A percentile compares a stretch with the other conserved stretches of the same genome.
Evolutionary conservation across 37 sponge, comb jelly and placozoan species (phyloP).

Genomic region (Aplysina aerophoba): DNA sequence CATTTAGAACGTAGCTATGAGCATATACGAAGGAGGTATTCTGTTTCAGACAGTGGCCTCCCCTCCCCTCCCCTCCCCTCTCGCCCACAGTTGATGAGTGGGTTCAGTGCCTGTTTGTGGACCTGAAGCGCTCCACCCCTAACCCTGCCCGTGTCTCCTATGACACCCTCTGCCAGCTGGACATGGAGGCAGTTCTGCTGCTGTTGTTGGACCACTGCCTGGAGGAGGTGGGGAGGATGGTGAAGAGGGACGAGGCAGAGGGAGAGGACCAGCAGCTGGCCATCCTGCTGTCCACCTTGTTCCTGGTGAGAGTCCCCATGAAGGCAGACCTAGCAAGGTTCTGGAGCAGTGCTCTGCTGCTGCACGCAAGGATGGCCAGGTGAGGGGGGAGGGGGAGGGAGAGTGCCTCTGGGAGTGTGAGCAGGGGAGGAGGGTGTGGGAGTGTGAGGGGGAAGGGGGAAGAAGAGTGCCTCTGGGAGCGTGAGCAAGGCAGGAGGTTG

Average conservation of each 20-base stretch:
- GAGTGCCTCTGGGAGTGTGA: neutral
- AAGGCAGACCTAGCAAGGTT: neutral
- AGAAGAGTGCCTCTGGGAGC: too few relatives aligned
- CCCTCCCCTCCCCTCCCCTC: neutral
- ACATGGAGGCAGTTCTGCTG: conserved; percentile 47
- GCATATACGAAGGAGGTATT: too few relatives aligned
- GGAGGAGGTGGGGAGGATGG: neutral
- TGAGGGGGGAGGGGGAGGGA: neutral
- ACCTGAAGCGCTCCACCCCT: conserved; percentile 14
- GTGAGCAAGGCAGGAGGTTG: neutral
- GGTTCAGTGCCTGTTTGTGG: conserved; percentile 53
- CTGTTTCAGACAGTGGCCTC: too few relatives aligned
- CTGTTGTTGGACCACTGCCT: neutral
- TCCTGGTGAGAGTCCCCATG: neutral
- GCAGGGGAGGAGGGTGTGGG: conserved; percentile 15
- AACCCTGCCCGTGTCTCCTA: conserved; percentile 29
- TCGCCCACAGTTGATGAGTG: conserved; percentile 55
- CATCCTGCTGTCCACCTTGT: neutral
- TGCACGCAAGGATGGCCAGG: neutral
- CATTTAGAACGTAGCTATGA: too few relatives aligned
- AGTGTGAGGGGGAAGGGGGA: neutral
- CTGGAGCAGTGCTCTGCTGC: neutral
- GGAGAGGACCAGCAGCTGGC: neutral
- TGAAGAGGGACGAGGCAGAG: neutral
- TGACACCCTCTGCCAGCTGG: conserved; percentile 54